Evolutionary conservation across 2,888 invertebrate genomes (phyloP).

Genomic region (Baronia brevicornis): DNA sequence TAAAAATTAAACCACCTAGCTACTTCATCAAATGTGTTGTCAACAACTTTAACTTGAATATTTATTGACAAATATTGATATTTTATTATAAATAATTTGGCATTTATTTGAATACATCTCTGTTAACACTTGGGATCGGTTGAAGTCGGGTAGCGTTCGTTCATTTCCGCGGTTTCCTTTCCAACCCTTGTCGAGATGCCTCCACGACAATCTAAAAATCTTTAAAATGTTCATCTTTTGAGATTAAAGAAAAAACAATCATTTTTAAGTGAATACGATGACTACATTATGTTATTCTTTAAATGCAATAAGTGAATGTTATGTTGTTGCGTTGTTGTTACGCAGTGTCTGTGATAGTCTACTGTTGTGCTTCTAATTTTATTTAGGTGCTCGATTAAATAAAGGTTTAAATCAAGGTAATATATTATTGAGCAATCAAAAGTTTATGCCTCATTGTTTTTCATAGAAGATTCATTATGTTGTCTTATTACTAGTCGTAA

Average conservation of each 20-base stretch:
- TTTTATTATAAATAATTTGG: background rate
- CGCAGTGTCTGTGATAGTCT: slow-evolving; percentile 51
- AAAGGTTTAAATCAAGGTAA: slow-evolving; percentile 44
- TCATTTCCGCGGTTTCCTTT: slow-evolving; percentile 59
- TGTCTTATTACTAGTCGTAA: no score
- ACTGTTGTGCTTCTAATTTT: slow-evolving; percentile 43
- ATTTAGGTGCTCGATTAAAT: slow-evolving; percentile 26
- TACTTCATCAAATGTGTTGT: no score
- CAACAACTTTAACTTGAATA: no score
- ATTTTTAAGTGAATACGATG: slow-evolving; percentile 37
- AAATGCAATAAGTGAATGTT: slow-evolving; percentile 28
- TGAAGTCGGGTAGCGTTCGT: slow-evolving; percentile 50
- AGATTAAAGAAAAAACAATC: slow-evolving; percentile 32
- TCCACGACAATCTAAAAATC: slow-evolving; percentile 55
- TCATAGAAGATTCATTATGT: no score
- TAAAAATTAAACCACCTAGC: no score
- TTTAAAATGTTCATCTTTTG: slow-evolving; percentile 48
- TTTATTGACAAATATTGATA: no score
- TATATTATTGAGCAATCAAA: no score
- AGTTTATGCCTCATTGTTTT: no score
- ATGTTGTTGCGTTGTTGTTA: slow-evolving; percentile 31
- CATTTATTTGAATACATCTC: background rate
- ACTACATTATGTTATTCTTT: slow-evolving; percentile 26
- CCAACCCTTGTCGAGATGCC: slow-evolving; percentile 63
- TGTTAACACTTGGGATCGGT: no score